Evolutionary conservation across 1,140 invertebrate species (phyloP).

Genomic region (Drosophila jambulina): DNA sequence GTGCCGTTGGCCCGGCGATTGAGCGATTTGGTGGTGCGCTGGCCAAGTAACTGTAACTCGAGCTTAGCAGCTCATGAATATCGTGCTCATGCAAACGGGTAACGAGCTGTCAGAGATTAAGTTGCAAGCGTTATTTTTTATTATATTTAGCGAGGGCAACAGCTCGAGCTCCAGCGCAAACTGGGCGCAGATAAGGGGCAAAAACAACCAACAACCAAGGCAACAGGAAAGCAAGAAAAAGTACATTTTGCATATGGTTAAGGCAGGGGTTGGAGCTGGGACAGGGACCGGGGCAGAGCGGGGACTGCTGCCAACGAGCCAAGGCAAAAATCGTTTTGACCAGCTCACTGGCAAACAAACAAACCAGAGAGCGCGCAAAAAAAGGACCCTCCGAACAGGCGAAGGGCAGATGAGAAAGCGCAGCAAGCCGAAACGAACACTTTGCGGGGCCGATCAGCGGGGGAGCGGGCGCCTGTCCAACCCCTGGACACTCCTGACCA

Average conservation of each 20-base stretch:
- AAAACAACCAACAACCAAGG: slow-evolving; percentile 29
- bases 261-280: slow-evolving; percentile 8
- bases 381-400: slow-evolving; percentile 45
- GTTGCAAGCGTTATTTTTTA: slow-evolving; percentile 84
- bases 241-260: slow-evolving; percentile 82
- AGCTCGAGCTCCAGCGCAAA: slow-evolving; percentile 4
- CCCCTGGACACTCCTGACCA: slow-evolving; percentile 7
- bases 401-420: slow-evolving; percentile 76
- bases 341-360: slow-evolving; percentile 77
- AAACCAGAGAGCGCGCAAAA: slow-evolving; percentile 39
- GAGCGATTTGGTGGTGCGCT: slow-evolving; percentile 25
- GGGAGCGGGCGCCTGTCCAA: background rate
- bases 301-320: slow-evolving; percentile 32
- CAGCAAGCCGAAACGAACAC: slow-evolving; percentile 76
- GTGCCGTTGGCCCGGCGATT: slow-evolving; percentile 25
- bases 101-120: slow-evolving; percentile 84
- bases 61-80: slow-evolving; percentile 84
- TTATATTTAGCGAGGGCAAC: slow-evolving; percentile 70
- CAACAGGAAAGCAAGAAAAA: slow-evolving; percentile 47
- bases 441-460: slow-evolving; percentile 39
- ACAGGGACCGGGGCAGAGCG: background rate
- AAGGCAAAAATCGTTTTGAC: slow-evolving; percentile 79
- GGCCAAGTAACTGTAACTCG: slow-evolving; percentile 72
- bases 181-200: slow-evolving; percentile 66
- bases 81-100: slow-evolving; percentile 83